Conservation (phyloP, 2,888 invertebrate species). For the Catocala fraxini region DNA sequence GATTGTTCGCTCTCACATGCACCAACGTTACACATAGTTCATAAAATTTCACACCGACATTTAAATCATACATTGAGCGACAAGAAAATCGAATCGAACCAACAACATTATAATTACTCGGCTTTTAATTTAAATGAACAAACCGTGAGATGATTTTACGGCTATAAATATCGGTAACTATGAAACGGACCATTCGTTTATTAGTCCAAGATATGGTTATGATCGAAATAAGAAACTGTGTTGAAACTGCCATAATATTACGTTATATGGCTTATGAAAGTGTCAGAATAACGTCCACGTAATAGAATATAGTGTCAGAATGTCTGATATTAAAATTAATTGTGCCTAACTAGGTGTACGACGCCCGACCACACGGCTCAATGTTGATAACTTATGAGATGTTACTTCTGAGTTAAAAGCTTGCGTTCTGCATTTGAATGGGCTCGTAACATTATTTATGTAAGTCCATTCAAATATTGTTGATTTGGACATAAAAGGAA, state of each 20-base stretch:
- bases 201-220: conserved; percentile 53
- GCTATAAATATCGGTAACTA: conserved; percentile 68
- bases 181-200: conserved; percentile 51
- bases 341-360: conserved; percentile 36
- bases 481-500: conserved; percentile 18
- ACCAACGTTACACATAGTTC: conserved; percentile 44
- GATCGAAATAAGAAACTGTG: conserved; percentile 46
- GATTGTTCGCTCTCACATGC: conserved; percentile 44
- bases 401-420: conserved; percentile 21
- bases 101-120: conserved; percentile 75
- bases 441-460: conserved; percentile 22
- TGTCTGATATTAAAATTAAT: conserved; percentile 56
- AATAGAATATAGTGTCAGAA: conserved; percentile 55
- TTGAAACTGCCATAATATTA: conserved; percentile 54
- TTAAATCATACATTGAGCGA: conserved; percentile 69
- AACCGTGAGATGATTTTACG: conserved; percentile 74
- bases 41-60: conserved; percentile 61
- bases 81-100: conserved; percentile 69
- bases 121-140: conserved; percentile 77
- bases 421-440: conserved; percentile 21
- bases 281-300: conserved; percentile 57
- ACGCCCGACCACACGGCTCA: conserved; percentile 34
- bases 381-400: conserved; percentile 36
- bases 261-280: conserved; percentile 55
- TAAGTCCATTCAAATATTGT: conserved; percentile 19